These are phyloP conservation scores for Picus viridis DNA, from an alignment of 2,797 vertebrate species.

Conservation along the genomic window DNA sequence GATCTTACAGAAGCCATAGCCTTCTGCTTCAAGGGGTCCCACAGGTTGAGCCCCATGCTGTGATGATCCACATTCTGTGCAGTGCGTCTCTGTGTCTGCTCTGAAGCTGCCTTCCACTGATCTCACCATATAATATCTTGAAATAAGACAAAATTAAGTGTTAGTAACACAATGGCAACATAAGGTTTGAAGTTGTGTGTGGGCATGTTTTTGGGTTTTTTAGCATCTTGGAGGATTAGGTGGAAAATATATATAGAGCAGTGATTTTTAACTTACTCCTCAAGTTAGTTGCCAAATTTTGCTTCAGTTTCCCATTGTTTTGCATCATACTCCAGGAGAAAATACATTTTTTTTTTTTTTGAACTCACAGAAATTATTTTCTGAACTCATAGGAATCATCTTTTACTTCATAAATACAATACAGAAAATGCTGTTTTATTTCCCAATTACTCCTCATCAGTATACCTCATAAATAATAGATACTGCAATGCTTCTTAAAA, in stretches of 20 bases:
- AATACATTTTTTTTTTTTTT: background rate
- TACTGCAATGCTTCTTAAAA: conserved; percentile 25
- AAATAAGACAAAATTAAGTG: background rate
- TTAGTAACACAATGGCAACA: background rate
- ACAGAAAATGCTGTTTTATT: conserved; percentile 1
- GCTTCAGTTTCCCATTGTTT: background rate
- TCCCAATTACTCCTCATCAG: background rate
- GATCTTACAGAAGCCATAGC: background rate
- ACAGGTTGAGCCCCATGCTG: background rate
- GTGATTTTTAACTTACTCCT: background rate
- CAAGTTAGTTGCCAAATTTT: background rate
- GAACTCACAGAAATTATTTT: background rate
- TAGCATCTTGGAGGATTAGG: background rate
- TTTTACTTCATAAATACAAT: conserved; percentile 25
- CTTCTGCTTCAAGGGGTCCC: background rate
- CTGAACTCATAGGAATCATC: background rate
- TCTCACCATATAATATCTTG: background rate
- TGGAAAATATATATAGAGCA: background rate
- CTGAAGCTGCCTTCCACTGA: background rate
- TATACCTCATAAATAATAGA: conserved; percentile 10
- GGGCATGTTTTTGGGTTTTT: accelerated
- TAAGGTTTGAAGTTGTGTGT: background rate
- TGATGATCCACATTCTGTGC: background rate
- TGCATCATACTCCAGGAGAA: background rate
- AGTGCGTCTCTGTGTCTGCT: background rate